These are phyloP conservation scores for Eupeodes luniger DNA, from an alignment of 2,888 invertebrate species.

Conservation along the genomic window DNA sequence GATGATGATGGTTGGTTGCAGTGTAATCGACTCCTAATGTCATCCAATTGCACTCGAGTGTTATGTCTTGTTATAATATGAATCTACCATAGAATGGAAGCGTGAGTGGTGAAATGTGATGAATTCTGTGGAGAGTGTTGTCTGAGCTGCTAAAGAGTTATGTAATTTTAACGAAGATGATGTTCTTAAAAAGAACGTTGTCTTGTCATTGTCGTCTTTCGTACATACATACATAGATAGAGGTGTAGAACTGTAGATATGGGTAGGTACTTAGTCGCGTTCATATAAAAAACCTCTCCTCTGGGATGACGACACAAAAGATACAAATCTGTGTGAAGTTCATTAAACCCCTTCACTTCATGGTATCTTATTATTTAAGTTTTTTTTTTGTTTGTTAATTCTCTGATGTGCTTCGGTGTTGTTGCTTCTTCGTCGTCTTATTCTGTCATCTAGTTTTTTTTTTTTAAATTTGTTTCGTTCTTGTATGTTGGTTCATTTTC, in stretches of 20 bases:
- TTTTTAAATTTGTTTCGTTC: not conserved
- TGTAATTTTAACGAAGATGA: conserved; percentile 57
- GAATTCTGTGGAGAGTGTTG: conserved; percentile 8
- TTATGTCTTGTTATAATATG: conserved; percentile 40
- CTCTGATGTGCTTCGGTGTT: not conserved
- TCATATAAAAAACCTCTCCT: conserved; percentile 17
- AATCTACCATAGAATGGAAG: not conserved
- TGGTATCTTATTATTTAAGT: conserved; percentile 3
- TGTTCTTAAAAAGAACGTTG: conserved; percentile 22
- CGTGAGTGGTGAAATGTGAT: conserved; percentile 25
- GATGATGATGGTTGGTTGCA: not conserved
- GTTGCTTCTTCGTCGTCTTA: not conserved
- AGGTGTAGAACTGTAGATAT: too few relatives aligned
- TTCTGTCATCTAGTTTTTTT: conserved; percentile 22
- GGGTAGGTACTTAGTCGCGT: not conserved
- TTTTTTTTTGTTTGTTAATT: not conserved
- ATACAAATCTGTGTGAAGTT: conserved; percentile 74
- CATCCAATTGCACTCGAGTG: conserved; percentile 68
- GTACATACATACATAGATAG: not conserved
- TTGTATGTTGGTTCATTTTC: not conserved
- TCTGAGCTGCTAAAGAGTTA: conserved; percentile 44
- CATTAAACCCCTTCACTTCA: conserved; percentile 68
- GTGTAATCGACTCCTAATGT: conserved; percentile 72
- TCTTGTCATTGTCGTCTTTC: conserved; percentile 11
- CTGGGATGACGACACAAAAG: conserved; percentile 42